Evolutionary conservation across 2,113 vertebrate species (phyloP), one percentile per base, ranked within the genome.

Genomic region (Herpetotheres cachinnans): DNA sequence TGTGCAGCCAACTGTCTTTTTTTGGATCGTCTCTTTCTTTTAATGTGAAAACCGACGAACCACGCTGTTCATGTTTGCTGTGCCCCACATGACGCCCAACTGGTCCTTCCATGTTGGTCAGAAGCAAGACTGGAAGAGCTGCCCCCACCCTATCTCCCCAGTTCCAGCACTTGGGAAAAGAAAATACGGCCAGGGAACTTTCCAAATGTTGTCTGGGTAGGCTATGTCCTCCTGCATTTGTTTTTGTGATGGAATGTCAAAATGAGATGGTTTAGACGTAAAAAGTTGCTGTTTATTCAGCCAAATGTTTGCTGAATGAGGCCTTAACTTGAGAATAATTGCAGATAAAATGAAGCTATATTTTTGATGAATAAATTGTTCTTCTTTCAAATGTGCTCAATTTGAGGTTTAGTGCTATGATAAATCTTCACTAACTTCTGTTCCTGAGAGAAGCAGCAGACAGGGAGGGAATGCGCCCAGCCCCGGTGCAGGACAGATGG

Each of bases 321-420:
- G 78, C 87, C 82, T 95, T 96, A 96, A 94, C 86, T 96, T 79
- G 84, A 89, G 86, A 91, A 96, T 96, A 97, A 97, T 93, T 96
- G 87, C 91, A 82, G 84, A 84, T 94, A 94, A 96, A 96, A 96
- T 2, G 25, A 91, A 96, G 93, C 91, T 89, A 30, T 96, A 87
- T 94, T 96, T 97, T 87, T 93, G 95, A 96, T 93, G 56, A 95
- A 96, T 97, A 97, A 97, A 97, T 97, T 94, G 81, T 95, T 96
- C 84, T 91, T 87, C 78, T 95, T 96, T 97, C 81, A 90, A 90
- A 97, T 90, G 87, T 96, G 91, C 73, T 96, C 89, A 89, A 69
- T 96, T 82, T 71, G 87, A 93, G 80, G 56, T 97, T 97, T 96
- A 97, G 65, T 94, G 56, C 91, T 30, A 59, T 69, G 93, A 93